Conservation (phyloP, 2,888 invertebrate species). For the Eristalinus sepulchralis region DNA sequence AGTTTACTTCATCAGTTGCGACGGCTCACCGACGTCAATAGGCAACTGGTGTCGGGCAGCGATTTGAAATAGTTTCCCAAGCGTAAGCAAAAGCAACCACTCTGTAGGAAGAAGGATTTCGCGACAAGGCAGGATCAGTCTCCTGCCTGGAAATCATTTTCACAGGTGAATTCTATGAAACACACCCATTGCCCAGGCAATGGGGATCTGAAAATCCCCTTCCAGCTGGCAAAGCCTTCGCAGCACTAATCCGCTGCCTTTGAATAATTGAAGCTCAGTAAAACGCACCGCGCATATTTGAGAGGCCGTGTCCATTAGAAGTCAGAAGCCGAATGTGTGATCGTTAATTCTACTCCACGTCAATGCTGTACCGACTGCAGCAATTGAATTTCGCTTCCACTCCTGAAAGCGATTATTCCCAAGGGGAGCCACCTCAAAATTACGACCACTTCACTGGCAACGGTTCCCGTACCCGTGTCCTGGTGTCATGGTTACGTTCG, state of each 20-base stretch:
- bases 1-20: slow-evolving; percentile 33
- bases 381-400: slow-evolving; percentile 38
- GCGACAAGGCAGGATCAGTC: neutral
- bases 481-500: slow-evolving; percentile 58
- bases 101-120: too few relatives aligned
- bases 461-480: neutral
- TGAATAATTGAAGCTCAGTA: neutral
- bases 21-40: neutral
- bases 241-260: neutral
- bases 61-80: neutral
- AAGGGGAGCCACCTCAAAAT: slow-evolving; percentile 25
- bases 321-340: neutral
- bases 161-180: too few relatives aligned
- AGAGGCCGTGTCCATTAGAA: slow-evolving; percentile 7
- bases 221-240: too few relatives aligned
- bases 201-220: too few relatives aligned
- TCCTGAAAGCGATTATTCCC: slow-evolving; percentile 29
- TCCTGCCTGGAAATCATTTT: neutral
- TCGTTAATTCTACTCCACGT: slow-evolving; percentile 24
- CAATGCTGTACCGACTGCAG: slow-evolving; percentile 21
- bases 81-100: too few relatives aligned
- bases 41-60: slow-evolving; percentile 3
- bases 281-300: neutral
- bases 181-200: too few relatives aligned
- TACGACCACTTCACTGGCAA: neutral